These are phyloP conservation scores for Diplazon laetatorius DNA, from an alignment of 2,888 invertebrate species.

Conservation along the genomic window DNA sequence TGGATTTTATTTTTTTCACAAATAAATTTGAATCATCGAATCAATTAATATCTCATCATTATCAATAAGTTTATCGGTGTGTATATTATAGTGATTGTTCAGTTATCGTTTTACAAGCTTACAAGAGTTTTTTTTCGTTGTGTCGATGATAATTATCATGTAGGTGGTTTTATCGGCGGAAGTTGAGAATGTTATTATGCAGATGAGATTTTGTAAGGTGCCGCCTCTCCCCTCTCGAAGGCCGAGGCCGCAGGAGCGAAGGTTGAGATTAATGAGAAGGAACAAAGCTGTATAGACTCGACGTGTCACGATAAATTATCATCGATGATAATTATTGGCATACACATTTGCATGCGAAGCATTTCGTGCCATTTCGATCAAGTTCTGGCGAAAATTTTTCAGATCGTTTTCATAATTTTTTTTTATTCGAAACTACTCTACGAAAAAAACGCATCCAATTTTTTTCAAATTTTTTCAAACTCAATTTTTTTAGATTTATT, in stretches of 20 bases:
- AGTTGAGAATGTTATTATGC: background rate
- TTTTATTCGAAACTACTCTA: too few species aligned
- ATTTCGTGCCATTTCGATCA: too few species aligned
- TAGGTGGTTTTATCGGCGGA: background rate
- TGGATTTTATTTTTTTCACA: background rate
- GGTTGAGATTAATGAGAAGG: constrained; percentile 16
- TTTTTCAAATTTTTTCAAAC: too few species aligned
- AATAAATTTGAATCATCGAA: too few species aligned
- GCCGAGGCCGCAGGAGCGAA: constrained; percentile 16
- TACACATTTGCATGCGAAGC: too few species aligned
- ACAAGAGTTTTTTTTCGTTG: background rate
- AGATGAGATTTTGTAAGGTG: background rate
- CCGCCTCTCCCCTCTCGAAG: too few species aligned
- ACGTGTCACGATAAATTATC: background rate
- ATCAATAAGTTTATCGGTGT: constrained; percentile 18
- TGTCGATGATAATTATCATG: background rate
- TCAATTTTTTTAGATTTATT: too few species aligned
- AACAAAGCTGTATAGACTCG: constrained; percentile 5
- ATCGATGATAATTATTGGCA: background rate
- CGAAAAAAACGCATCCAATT: too few species aligned
- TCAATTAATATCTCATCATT: too few species aligned
- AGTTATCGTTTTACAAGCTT: background rate
- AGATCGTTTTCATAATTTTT: too few species aligned
- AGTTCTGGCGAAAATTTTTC: too few species aligned
- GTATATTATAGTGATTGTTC: constrained; percentile 31